Evolutionary conservation across 2,797 vertebrate species (phyloP), one percentile per base, ranked within the genome.

Genomic region (Botia kubotai): DNA sequence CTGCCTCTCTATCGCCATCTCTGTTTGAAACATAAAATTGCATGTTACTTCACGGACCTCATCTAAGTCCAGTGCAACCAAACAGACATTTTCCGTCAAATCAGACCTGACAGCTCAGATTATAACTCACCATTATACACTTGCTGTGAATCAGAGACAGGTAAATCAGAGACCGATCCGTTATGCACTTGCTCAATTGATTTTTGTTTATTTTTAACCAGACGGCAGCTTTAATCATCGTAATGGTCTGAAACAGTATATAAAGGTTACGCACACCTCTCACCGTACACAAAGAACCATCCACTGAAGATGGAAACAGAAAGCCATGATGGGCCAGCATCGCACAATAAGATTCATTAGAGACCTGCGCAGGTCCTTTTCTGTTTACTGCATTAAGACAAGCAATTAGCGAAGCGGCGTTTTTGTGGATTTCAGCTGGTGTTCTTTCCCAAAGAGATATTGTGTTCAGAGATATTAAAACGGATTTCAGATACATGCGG

Each of bases 381-480:
- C 8, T 46, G 43, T 10, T 46, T 46, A 10, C 10, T 46, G 10
- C 43, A 46, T 46, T 46, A 46, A 46, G 43, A 2, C 43, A 29
- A 60, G 66, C 39, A 69, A 78, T 78, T 71, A 62, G 67, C 55
- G 17, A 21, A 78, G 69, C 67, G 62, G 12, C 76, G 16, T 70
- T 60, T 46, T 46, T 70, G 55, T 60, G 8, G 69, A 78, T 62
- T 50, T 43, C 43, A 71, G n/a, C 19, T 17, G 48, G 70, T 62
- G 23, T 70, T 78, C n/a, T 60, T 71, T 6, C 26, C 26, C 55
- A 50, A 70, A 78, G 43, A 60, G 12, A 60, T 21, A 60, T 48
- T 60, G 43, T 50, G 70, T 8, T 0, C 26, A 21, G 55, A 70
- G 67, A 50, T 60, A 39, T 62, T 50, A 77, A 82, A 75, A 50